Percentiles rank a stretch among this genome's conserved stretches.
Conservation (phyloP, 2,113 vertebrate species). For the Tylochromis polylepis region DNA sequence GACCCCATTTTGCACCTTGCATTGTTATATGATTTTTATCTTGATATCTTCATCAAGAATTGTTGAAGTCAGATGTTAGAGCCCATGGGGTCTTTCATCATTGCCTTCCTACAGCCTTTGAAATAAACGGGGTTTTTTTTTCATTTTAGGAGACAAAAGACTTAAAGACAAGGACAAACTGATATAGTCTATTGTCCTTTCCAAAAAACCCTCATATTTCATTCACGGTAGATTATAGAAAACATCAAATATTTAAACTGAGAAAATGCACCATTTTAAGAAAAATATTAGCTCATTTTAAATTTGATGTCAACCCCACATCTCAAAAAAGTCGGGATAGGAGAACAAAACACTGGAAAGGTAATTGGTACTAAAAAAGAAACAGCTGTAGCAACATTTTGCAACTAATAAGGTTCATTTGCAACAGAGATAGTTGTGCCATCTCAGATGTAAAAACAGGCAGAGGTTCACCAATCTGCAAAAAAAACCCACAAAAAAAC, state of each 20-base stretch:
- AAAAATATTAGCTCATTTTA: neutral
- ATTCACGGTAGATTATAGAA: neutral
- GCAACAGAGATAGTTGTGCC: neutral
- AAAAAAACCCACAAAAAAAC: rapidly evolving
- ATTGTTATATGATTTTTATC: neutral
- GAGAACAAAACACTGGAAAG: neutral
- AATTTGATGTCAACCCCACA: neutral
- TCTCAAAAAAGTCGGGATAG: neutral
- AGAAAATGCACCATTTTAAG: neutral
- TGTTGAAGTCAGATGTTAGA: neutral
- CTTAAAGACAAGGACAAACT: neutral
- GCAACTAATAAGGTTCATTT: neutral
- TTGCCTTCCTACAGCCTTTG: neutral
- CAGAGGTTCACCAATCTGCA: neutral
- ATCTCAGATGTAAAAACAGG: neutral
- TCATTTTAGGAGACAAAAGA: neutral
- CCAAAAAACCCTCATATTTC: neutral
- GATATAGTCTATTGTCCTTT: neutral
- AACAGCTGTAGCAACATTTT: neutral
- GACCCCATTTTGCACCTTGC: neutral
- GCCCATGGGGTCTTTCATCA: neutral
- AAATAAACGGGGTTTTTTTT: neutral
- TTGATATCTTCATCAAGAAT: neutral
- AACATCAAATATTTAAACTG: neutral
- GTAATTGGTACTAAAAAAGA: neutral